A percentile compares a stretch with the other conserved stretches of the same genome.
Conservation (phyloP, 1,140 invertebrate species). For the Ylistrum balloti region DNA sequence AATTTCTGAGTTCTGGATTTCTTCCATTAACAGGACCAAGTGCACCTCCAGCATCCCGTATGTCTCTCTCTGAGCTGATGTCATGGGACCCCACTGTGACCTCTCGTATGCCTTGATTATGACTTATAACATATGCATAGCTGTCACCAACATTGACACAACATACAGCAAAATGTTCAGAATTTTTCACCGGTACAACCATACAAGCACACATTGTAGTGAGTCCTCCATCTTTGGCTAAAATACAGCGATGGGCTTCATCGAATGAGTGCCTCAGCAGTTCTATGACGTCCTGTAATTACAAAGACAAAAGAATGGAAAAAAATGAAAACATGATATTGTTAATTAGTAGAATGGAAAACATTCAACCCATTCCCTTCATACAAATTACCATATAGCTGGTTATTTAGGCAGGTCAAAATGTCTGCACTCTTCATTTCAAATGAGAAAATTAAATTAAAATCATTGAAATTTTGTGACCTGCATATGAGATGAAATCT, state of each 20-base stretch:
- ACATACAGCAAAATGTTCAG: slow-evolving; percentile 90
- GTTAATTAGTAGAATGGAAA: too few species aligned
- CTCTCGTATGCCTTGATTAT: slow-evolving; percentile 88
- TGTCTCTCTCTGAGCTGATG: slow-evolving; percentile 93
- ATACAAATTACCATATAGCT: too few species aligned
- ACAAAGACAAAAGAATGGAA: slow-evolving; percentile 54
- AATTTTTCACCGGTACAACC: slow-evolving; percentile 86
- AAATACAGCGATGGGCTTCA: slow-evolving; percentile 93
- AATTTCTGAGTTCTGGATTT: slow-evolving; percentile 94
- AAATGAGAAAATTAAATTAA: too few species aligned
- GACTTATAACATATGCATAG: slow-evolving; percentile 93
- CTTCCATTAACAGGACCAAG: slow-evolving; percentile 91
- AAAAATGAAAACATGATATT: neutral
- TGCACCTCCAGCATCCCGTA: slow-evolving; percentile 95
- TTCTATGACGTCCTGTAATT: slow-evolving; percentile 89
- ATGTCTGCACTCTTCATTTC: too few species aligned
- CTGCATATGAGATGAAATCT: too few species aligned
- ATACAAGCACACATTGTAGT: slow-evolving; percentile 93
- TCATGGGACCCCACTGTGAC: slow-evolving; percentile 92
- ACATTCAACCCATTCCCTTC: too few species aligned
- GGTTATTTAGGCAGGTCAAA: too few species aligned
- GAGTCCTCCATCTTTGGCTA: slow-evolving; percentile 92
- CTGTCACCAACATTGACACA: slow-evolving; percentile 96
- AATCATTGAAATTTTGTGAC: too few species aligned
- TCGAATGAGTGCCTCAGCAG: slow-evolving; percentile 92